Base-by-base conservation (phyloP, 2,888 invertebrate species). In the Tetragonisca angustula region DNA sequence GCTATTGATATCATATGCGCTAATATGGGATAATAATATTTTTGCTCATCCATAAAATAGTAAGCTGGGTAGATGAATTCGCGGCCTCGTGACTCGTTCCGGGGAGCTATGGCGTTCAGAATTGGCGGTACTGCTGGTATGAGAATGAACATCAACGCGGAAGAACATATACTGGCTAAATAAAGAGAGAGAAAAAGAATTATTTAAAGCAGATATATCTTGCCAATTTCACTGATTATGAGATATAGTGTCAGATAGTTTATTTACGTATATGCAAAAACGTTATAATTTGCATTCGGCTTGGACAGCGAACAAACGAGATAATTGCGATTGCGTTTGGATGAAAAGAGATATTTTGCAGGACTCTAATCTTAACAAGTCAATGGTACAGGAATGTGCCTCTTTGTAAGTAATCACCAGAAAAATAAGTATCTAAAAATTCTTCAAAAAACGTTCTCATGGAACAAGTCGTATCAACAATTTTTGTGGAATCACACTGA, bases 1-100 rank as follows among this genome's bases (percentile, higher is more conserved):
- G 62, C 19, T 21, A 36, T 21, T 2, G 61, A 2, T 17, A 11
- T 2, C 59, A 68, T 59, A 24, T 64, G 62, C 5, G 9, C 32
- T 19, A 76, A 9, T 64, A 70, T 76, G 2, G 4, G 21, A 36
- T 64, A 79, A 56, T 76, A 79, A 69, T 79, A 79, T n/a, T 32
- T 21, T 2, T 79, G n/a, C 19, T 62, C 52, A 64, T 79, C 76
- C 15, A 71, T 32, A 43, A 77, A 77, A n/a, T 73, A 77, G 21
- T 79, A 75, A 2, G 69, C n/a, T 43, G 62, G 68, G 6, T 67
- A 79, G 6, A 76, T 0, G 0, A 76, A 13, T 21, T 43, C 32
- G 5, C 64, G 68, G 9, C 15, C 3, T 15, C 80, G 62, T 15
- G 80, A 70, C 21, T 76, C 76, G 36, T 80, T 76, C 21, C 70